Base-by-base conservation (phyloP, 2,113 vertebrate genomes). In the Ceratotherium simum region DNA sequence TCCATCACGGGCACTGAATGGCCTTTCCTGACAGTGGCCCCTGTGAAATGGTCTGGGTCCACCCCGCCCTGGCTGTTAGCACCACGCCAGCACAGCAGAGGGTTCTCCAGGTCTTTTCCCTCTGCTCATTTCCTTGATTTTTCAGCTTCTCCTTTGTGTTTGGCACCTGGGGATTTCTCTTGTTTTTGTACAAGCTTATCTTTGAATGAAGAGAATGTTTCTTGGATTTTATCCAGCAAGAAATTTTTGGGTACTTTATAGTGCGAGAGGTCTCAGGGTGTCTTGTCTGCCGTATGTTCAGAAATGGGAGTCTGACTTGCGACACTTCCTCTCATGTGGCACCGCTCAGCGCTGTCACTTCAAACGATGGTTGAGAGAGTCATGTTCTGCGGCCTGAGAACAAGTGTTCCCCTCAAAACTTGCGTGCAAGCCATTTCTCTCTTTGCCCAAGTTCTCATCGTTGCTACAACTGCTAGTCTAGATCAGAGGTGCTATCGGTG, bases 271-370 rank as follows among this genome's bases (percentile, higher is more conserved):
- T 31, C 58, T 72, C 69, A 91, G 78, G 64, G 17, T 70, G 18
- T 81, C 39, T 25, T 33, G 27, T 20, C 17, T 29, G 3, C 29
- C 12, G 0, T 81, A n/a, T 56, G 29, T 81, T 81, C 67, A 80
- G 29, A 58, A 67, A 42, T 67, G 36, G 56, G 70, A 70, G 20
- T 92, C 54, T 92, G 80, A 48, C 33, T 31, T 51, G 11, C 25
- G 14, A 4, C 56, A 27, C 33, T 8, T 72, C 5, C 18, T 27
- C 8, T 62, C 54, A 51, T 27, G 33, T 58, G 17, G 12, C 16
- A 9, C 4, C 0, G 5, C 56, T 75, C 18, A 54, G 25, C 1
- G 29, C 8, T 31, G 2, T 8, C 3, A 27, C 36, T 83, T 73
- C 65, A 21, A 27, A 2, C 10, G 33, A 54, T 20, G 39, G 25